Conservation (phyloP, 2,113 vertebrate genomes). For the Paratilapia polleni region DNA sequence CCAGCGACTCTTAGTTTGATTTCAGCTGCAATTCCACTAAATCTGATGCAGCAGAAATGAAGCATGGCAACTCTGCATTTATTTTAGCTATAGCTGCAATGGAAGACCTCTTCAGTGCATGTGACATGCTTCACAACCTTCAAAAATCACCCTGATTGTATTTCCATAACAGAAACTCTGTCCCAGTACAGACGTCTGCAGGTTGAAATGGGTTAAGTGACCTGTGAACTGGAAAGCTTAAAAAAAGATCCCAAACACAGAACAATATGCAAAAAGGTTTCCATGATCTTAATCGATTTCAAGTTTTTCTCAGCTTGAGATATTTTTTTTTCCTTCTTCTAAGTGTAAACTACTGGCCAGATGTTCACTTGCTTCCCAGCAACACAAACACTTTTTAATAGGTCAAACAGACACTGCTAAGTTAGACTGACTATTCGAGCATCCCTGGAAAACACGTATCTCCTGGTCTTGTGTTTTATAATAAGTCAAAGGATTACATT, state of each 20-base stretch:
- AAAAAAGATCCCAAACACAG: neutral
- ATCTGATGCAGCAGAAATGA: neutral
- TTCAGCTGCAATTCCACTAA: neutral
- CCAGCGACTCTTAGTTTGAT: neutral
- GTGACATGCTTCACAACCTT: neutral
- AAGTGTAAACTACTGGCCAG: slow-evolving; percentile 51
- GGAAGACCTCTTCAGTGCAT: neutral
- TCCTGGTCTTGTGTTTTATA: slow-evolving; percentile 1
- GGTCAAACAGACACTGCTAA: slow-evolving; percentile 15
- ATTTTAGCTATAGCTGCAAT: neutral
- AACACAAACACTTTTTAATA: slow-evolving; percentile 43
- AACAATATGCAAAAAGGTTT: neutral
- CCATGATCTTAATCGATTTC: neutral
- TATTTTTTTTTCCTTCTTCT: slow-evolving; percentile 3
- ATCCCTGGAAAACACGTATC: neutral
- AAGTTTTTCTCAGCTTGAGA: slow-evolving; percentile 22
- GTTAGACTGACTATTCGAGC: slow-evolving; percentile 8
- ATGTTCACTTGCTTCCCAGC: slow-evolving; percentile 38
- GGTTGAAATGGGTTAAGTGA: neutral
- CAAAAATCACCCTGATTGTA: neutral
- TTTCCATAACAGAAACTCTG: neutral
- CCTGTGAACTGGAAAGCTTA: neutral
- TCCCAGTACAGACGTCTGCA: neutral
- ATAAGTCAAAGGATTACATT: slow-evolving; percentile 29
- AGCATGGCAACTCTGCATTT: neutral